Conservation (phyloP, 2,888 invertebrate genomes). For the Synanthedon tipuliformis region DNA sequence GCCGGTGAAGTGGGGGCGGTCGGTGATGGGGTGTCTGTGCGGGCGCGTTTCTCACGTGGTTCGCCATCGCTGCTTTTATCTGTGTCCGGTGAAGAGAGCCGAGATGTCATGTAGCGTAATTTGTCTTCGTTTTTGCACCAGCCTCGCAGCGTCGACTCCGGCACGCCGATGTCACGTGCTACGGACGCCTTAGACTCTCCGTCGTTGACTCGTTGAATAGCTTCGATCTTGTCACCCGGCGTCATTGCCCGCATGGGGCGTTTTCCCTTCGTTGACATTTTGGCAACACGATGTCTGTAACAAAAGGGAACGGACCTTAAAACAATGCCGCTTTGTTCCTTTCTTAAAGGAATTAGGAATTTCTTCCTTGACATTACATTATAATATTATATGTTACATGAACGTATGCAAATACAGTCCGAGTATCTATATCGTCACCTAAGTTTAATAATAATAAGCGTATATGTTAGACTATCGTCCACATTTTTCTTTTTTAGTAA, state of each 20-base stretch:
- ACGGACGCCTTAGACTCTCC: slow-evolving; percentile 89
- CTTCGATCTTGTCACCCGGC: slow-evolving; percentile 83
- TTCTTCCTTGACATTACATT: too few species aligned
- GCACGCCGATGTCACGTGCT: slow-evolving; percentile 86
- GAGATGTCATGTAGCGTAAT: slow-evolving; percentile 74
- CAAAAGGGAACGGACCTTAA: slow-evolving; percentile 16
- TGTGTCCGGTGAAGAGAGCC: slow-evolving; percentile 79
- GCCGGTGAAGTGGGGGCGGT: slow-evolving; percentile 28
- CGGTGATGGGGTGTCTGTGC: slow-evolving; percentile 43
- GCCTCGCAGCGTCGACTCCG: slow-evolving; percentile 86
- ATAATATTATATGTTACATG: too few species aligned
- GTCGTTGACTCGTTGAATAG: slow-evolving; percentile 84
- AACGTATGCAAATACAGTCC: too few species aligned
- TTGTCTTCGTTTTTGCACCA: slow-evolving; percentile 92
- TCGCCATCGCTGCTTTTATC: slow-evolving; percentile 69
- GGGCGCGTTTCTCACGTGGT: slow-evolving; percentile 56
- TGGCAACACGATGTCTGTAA: slow-evolving; percentile 46
- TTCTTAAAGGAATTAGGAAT: too few species aligned
- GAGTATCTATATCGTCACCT: too few species aligned
- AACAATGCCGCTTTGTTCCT: background rate
- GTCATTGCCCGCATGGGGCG: slow-evolving; percentile 83
- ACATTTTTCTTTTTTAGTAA: too few species aligned
- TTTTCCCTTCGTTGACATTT: slow-evolving; percentile 79
- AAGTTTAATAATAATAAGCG: too few species aligned
- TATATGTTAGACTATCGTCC: too few species aligned